phyloP scores from a whole-genome alignment of 2,888 invertebrate species.

The Noctua comes region DNA sequence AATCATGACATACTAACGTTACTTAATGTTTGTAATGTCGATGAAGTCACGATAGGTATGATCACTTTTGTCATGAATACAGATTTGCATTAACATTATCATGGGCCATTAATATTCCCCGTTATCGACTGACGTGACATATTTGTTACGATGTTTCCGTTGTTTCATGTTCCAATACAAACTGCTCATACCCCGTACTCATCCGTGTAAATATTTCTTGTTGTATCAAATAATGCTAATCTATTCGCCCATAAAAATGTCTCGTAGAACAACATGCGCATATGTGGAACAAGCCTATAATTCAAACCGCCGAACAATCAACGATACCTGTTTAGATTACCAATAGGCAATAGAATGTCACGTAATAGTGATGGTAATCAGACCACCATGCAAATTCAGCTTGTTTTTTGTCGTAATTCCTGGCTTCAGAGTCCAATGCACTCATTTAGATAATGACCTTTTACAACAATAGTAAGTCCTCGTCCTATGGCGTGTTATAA shows the following conservation, averaged over 20 bases:
- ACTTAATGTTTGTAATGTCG: slow-evolving; percentile 1
- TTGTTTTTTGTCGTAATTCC: slow-evolving; percentile 49
- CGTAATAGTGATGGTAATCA: slow-evolving; percentile 70
- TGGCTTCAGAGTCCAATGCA: slow-evolving; percentile 37
- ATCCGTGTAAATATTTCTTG: slow-evolving; percentile 42
- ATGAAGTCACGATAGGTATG: slow-evolving; percentile 33
- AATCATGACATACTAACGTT: slow-evolving; percentile 19
- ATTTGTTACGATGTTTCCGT: slow-evolving; percentile 69
- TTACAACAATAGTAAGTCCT: slow-evolving; percentile 23
- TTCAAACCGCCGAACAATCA: slow-evolving; percentile 64
- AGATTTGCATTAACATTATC: slow-evolving; percentile 66
- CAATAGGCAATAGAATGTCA: slow-evolving; percentile 74
- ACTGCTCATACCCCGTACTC: slow-evolving; percentile 25
- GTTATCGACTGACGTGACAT: slow-evolving; percentile 69
- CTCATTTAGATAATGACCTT: slow-evolving; percentile 25
- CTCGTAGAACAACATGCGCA: slow-evolving; percentile 20
- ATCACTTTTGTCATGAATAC: slow-evolving; percentile 57
- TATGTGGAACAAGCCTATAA: slow-evolving; percentile 63
- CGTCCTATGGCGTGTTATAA: slow-evolving; percentile 22
- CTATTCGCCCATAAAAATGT: slow-evolving; percentile 40
- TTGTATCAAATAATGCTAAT: slow-evolving; percentile 33
- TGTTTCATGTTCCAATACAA: slow-evolving; percentile 65
- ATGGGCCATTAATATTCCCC: slow-evolving; percentile 65
- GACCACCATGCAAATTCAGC: slow-evolving; percentile 63
- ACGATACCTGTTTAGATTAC: slow-evolving; percentile 71